Percentiles rank a stretch among this genome's conserved stretches.
Conservation (phyloP, 2,113 vertebrate species). For the Cariama cristata region DNA sequence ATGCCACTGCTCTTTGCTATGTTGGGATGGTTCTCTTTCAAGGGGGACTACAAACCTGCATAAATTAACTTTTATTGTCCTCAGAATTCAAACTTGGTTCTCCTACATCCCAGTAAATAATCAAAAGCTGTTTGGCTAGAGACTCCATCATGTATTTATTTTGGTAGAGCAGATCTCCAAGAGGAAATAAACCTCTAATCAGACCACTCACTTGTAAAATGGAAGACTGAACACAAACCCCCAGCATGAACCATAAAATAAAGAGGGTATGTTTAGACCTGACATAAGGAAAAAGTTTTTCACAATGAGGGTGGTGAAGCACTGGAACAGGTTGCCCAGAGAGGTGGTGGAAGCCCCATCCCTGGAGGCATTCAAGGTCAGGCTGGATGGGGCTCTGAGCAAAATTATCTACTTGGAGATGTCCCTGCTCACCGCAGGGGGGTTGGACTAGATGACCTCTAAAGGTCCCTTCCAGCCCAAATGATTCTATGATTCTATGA, state of each 20-base stretch:
- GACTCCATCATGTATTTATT: neutral
- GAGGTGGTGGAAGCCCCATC: no score
- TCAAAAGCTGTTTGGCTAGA: neutral
- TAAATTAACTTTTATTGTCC: neutral
- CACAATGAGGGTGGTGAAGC: no score
- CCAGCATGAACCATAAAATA: fast-evolving
- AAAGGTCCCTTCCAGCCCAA: no score
- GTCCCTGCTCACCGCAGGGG: no score
- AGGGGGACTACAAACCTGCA: neutral
- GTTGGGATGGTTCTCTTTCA: neutral
- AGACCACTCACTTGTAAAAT: neutral
- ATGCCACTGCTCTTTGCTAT: neutral
- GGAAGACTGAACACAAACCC: neutral
- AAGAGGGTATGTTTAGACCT: no score
- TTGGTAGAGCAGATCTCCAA: neutral
- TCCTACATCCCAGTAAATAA: neutral
- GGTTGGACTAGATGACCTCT: no score
- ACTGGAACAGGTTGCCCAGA: no score
- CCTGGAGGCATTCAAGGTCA: no score
- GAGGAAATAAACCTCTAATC: neutral
- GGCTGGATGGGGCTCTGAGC: no score
- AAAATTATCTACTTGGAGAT: no score
- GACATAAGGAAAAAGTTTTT: no score
- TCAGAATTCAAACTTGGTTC: neutral
- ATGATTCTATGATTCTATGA: no score